These are phyloP conservation scores for Digitonthophagus gazella DNA, from an alignment of 2,888 invertebrate species.

Conservation along the genomic window DNA sequence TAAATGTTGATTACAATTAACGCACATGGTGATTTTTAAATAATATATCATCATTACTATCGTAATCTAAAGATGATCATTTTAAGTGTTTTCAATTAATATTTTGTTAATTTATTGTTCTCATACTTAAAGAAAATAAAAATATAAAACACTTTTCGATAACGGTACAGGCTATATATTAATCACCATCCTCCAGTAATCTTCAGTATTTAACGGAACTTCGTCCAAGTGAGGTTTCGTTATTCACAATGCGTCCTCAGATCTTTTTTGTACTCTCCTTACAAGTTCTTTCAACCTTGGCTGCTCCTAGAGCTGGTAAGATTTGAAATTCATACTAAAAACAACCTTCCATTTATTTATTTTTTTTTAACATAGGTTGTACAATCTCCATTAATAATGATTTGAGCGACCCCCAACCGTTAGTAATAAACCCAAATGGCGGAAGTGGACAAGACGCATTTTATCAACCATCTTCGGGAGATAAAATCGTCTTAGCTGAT, in stretches of 20 bases:
- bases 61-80: too few species aligned
- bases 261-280: background rate
- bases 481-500: conserved; percentile 26
- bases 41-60: too few species aligned
- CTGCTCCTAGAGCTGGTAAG: background rate
- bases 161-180: too few species aligned
- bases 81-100: too few species aligned
- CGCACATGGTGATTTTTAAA: too few species aligned
- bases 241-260: background rate
- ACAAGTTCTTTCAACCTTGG: background rate
- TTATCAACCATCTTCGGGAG: conserved; percentile 27
- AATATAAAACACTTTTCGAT: too few species aligned
- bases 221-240: too few species aligned
- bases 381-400: conserved; percentile 36
- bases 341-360: background rate
- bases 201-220: too few species aligned
- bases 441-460: conserved; percentile 28
- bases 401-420: conserved; percentile 41
- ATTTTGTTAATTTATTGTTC: too few species aligned
- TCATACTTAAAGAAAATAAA: too few species aligned
- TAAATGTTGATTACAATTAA: too few species aligned
- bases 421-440: conserved; percentile 34
- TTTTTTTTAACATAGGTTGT: conserved; percentile 32
- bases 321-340: background rate
- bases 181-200: too few species aligned